These are phyloP conservation scores for Oreotrochilus melanogaster DNA, from an alignment of 2,113 vertebrate genomes.

Conservation along the genomic window DNA sequence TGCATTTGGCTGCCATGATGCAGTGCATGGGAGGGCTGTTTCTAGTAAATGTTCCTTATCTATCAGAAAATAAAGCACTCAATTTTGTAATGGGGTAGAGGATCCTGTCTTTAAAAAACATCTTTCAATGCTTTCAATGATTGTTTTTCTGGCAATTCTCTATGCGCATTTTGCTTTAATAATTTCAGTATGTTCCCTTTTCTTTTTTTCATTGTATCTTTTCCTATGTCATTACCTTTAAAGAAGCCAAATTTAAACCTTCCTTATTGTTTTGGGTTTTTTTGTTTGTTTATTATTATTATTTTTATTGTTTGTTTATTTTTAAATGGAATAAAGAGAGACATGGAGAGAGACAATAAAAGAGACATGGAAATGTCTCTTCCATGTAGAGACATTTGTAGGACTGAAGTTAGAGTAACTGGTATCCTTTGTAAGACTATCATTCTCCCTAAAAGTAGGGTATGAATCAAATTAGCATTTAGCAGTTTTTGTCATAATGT, in stretches of 20 bases:
- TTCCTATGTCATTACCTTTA: not conserved
- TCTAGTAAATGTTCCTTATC: not conserved
- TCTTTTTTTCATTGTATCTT: not conserved
- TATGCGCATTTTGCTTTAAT: conserved; percentile 8
- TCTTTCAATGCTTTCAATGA: not conserved
- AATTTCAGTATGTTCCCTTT: conserved; percentile 18
- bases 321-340: too few species aligned
- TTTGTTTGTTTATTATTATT: too few species aligned
- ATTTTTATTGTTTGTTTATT: too few species aligned
- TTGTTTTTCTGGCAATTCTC: conserved; percentile 15
- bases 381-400: not conserved
- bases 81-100: not conserved
- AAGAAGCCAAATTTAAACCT: not conserved
- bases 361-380: too few species aligned
- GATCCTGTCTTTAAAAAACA: conserved; percentile 5
- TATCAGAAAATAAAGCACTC: not conserved
- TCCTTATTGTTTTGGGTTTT: not conserved
- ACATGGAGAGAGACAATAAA: too few species aligned
- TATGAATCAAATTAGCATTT: conserved; percentile 43
- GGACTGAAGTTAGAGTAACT: conserved; percentile 6
- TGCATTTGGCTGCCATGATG: not conserved
- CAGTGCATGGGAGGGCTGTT: not conserved
- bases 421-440: conserved; percentile 18
- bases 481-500: conserved; percentile 1
- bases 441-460: conserved; percentile 36